These are phyloP conservation scores for Poeciliopsis turrubarensis DNA, from an alignment of 2,113 vertebrate species.

Conservation along the genomic window DNA sequence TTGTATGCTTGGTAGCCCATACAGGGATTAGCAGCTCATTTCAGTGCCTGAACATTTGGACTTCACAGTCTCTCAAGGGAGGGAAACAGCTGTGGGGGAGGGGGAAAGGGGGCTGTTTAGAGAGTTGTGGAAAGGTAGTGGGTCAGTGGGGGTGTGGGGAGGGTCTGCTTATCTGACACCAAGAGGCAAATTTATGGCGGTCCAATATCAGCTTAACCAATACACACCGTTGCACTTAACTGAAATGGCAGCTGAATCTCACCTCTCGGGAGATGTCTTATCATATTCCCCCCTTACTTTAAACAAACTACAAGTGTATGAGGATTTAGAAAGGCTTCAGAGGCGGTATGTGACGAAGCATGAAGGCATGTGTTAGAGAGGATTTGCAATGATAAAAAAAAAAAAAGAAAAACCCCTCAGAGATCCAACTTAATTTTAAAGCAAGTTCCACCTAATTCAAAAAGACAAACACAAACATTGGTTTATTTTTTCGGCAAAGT, in stretches of 20 bases:
- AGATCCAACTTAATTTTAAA: conserved; percentile 57
- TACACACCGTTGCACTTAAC: conserved; percentile 69
- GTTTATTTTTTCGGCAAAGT: conserved; percentile 58
- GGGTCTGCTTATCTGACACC: conserved; percentile 72
- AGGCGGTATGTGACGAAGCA: conserved; percentile 39
- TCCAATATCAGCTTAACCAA: conserved; percentile 70
- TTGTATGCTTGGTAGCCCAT: conserved; percentile 72
- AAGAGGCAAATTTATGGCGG: conserved; percentile 72
- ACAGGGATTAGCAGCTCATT: conserved; percentile 80
- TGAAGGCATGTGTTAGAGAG: conserved; percentile 33
- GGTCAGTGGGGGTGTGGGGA: no score
- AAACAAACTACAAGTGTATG: conserved; percentile 64
- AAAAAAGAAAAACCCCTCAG: conserved; percentile 41
- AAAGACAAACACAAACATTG: conserved; percentile 63
- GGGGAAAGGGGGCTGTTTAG: conserved; percentile 10
- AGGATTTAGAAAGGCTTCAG: conserved; percentile 58
- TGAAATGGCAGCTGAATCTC: conserved; percentile 65
- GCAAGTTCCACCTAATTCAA: conserved; percentile 54
- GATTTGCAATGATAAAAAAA: conserved; percentile 53
- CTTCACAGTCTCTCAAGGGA: conserved; percentile 66
- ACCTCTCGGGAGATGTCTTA: conserved; percentile 60
- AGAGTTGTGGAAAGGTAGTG: conserved; percentile 8
- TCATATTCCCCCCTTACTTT: conserved; percentile 58
- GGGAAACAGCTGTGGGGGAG: conserved; percentile 61
- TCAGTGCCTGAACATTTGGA: conserved; percentile 73